phyloP scores from a whole-genome alignment of 2,888 invertebrate species.

The Tipula vernalis region DNA sequence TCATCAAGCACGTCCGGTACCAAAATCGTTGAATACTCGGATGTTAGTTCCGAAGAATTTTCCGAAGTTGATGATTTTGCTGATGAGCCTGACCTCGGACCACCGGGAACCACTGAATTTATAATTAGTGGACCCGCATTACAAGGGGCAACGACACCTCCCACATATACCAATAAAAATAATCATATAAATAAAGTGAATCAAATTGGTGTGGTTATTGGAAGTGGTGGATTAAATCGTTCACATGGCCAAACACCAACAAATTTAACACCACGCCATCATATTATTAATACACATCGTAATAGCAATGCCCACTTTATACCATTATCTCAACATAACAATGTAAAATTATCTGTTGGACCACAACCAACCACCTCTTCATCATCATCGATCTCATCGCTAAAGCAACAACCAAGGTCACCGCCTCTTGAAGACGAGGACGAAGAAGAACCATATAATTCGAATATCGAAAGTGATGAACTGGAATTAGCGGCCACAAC shows the following conservation, averaged over 20 bases:
- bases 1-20: background rate
- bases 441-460: conserved; percentile 38
- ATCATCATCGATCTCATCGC: conserved; percentile 21
- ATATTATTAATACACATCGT: background rate
- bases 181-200: background rate
- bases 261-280: background rate
- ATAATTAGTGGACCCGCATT: background rate
- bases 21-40: conserved; percentile 60
- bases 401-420: background rate
- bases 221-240: background rate
- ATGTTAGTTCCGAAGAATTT: conserved; percentile 83
- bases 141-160: background rate
- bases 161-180: background rate
- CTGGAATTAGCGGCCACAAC: background rate
- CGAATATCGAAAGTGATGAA: background rate
- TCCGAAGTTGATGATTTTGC: conserved; percentile 85
- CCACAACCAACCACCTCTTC: background rate
- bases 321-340: background rate
- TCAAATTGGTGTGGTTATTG: background rate
- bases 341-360: background rate
- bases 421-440: conserved; percentile 35
- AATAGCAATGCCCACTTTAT: background rate
- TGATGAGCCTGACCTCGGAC: conserved; percentile 40
- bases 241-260: background rate
- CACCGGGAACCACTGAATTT: background rate